Percentiles rank a stretch among this genome's conserved stretches.
Conservation (phyloP, 2,888 invertebrate genomes). For the Bellardia pandia region DNA sequence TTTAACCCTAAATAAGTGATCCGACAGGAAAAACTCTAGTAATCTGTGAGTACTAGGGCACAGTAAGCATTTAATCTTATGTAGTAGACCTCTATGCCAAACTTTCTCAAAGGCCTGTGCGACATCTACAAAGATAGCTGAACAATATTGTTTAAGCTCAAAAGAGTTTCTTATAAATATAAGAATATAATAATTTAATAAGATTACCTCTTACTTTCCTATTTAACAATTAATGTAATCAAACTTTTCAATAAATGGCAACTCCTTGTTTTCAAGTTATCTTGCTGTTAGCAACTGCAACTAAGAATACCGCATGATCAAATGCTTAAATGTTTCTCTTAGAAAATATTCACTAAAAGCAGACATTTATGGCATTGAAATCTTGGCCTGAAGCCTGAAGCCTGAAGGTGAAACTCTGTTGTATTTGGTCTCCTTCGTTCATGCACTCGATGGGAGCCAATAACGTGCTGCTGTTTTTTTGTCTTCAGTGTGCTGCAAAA, state of each 20-base stretch:
- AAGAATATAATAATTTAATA: no score
- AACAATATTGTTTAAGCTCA: no score
- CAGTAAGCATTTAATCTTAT: no score
- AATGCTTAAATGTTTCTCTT: constrained; percentile 22
- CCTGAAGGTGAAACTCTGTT: constrained; percentile 58
- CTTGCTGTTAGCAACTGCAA: neutral
- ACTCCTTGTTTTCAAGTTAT: neutral
- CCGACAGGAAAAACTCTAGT: no score
- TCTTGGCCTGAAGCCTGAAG: constrained; percentile 25
- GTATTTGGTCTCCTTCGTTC: constrained; percentile 7
- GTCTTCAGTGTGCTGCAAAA: constrained; percentile 15
- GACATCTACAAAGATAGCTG: no score
- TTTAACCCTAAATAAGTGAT: no score
- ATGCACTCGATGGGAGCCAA: neutral
- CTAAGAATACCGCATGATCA: constrained; percentile 37
- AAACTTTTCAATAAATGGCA: constrained; percentile 4
- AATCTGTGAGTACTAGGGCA: no score
- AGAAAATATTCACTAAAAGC: constrained; percentile 18
- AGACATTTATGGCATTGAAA: constrained; percentile 68
- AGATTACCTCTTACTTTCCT: no score
- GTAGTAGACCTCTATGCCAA: no score
- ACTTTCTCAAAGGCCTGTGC: no score
- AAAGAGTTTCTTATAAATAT: no score
- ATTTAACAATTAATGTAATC: no score
- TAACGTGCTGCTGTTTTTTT: constrained; percentile 2